Conservation (phyloP, 2,113 vertebrate genomes). For the Ctenodactylus gundi region DNA sequence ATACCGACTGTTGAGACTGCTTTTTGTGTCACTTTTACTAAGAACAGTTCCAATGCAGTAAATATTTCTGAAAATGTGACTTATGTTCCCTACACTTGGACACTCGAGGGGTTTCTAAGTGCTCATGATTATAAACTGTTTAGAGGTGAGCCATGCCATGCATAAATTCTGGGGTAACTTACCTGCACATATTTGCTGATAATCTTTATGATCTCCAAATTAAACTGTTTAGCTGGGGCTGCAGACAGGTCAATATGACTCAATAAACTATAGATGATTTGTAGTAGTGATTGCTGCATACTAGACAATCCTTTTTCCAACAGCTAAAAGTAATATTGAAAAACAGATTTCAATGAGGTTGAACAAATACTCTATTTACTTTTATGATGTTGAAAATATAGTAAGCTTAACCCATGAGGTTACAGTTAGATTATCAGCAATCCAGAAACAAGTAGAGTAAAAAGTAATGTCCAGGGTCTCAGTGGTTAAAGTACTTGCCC, state of each 20-base stretch:
- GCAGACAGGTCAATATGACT: constrained; percentile 96
- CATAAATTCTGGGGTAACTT: constrained; percentile 47
- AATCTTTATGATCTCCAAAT: constrained; percentile 98
- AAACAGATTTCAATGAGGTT: constrained; percentile 27
- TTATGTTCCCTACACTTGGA: not conserved
- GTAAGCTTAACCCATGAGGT: not conserved
- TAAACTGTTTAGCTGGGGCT: constrained; percentile 97
- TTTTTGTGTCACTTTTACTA: not conserved
- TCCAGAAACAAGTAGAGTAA: not conserved
- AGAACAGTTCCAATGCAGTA: not conserved
- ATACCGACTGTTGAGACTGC: not conserved
- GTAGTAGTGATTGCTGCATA: constrained; percentile 97
- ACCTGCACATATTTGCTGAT: constrained; percentile 99
- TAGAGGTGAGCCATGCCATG: not conserved
- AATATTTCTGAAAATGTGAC: not conserved
- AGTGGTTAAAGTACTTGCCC: no score
- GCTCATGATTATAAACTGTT: not conserved
- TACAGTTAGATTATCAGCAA: not conserved
- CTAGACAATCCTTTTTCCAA: constrained; percentile 96
- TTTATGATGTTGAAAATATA: not conserved
- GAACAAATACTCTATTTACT: not conserved
- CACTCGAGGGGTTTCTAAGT: not conserved
- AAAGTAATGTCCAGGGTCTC: not conserved
- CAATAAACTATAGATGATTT: constrained; percentile 97
- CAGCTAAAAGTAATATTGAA: constrained; percentile 83